Percentiles rank a stretch among this genome's conserved stretches.
Evolutionary conservation across 2,797 vertebrate species (phyloP).

Genomic region (Peromyscus attwateri): DNA sequence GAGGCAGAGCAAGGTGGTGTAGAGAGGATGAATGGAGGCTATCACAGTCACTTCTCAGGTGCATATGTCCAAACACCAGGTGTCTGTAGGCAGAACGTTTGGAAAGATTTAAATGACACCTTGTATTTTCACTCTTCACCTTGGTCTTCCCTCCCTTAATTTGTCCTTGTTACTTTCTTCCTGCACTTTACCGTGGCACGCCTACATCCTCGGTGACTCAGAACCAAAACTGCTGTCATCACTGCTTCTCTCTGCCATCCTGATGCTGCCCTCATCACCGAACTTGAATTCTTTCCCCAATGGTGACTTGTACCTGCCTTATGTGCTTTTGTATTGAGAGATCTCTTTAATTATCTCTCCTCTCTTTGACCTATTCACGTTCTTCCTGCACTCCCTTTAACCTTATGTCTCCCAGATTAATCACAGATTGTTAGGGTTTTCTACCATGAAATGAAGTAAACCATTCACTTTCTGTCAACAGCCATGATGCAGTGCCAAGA

Average conservation of each 20-base stretch:
- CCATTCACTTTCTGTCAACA: neutral
- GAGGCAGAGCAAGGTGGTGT: neutral
- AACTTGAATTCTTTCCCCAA: neutral
- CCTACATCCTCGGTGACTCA: neutral
- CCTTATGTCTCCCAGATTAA: neutral
- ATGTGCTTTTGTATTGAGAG: neutral
- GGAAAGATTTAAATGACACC: conserved; percentile 17
- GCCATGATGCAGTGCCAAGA: neutral
- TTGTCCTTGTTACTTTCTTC: neutral
- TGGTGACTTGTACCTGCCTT: neutral
- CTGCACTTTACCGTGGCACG: neutral
- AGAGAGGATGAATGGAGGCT: conserved; percentile 59
- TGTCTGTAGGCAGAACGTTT: conserved; percentile 71
- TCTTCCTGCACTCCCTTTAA: neutral
- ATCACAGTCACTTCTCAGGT: conserved; percentile 45
- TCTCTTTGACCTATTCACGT: neutral
- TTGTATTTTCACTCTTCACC: conserved; percentile 16
- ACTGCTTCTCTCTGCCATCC: neutral
- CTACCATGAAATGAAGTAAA: neutral
- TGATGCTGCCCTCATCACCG: neutral
- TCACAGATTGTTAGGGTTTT: neutral
- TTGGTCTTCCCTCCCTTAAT: neutral
- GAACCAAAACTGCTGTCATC: neutral
- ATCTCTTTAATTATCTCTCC: neutral
- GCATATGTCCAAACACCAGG: conserved; percentile 71